phyloP scores from a whole-genome alignment of 2,113 vertebrate species.

The Zootoca vivipara region DNA sequence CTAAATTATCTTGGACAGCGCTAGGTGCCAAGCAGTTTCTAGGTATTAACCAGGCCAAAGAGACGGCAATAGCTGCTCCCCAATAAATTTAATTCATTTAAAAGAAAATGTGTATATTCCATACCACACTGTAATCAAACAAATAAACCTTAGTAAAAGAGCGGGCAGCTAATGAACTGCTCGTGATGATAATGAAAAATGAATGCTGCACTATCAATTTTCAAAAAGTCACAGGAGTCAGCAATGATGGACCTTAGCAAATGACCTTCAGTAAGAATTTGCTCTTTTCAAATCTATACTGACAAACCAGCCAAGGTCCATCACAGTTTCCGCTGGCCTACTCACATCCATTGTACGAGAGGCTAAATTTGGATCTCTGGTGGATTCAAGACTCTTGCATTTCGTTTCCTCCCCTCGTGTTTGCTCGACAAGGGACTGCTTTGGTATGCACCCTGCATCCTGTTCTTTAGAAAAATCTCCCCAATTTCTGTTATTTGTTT shows the following conservation, averaged over 20 bases:
- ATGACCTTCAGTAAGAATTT: background rate
- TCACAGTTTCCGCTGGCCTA: background rate
- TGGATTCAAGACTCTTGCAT: background rate
- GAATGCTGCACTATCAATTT: background rate
- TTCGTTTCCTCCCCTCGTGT: background rate
- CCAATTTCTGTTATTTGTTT: background rate
- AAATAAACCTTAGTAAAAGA: background rate
- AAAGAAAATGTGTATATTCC: background rate
- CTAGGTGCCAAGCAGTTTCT: background rate
- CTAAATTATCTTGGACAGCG: background rate
- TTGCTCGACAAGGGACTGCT: background rate
- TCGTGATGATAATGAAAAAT: background rate
- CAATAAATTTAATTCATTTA: background rate
- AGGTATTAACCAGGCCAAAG: background rate
- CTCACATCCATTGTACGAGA: background rate
- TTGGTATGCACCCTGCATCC: background rate
- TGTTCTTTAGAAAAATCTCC: background rate
- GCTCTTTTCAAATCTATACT: background rate
- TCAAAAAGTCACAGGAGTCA: background rate
- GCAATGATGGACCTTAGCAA: background rate
- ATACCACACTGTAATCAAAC: background rate
- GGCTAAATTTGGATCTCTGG: constrained; percentile 2
- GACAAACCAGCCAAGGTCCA: background rate
- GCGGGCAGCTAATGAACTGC: background rate
- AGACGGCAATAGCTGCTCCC: background rate